These are phyloP conservation scores for Acrocephalus arundinaceus DNA, from an alignment of 2,113 vertebrate species.

Conservation along the genomic window DNA sequence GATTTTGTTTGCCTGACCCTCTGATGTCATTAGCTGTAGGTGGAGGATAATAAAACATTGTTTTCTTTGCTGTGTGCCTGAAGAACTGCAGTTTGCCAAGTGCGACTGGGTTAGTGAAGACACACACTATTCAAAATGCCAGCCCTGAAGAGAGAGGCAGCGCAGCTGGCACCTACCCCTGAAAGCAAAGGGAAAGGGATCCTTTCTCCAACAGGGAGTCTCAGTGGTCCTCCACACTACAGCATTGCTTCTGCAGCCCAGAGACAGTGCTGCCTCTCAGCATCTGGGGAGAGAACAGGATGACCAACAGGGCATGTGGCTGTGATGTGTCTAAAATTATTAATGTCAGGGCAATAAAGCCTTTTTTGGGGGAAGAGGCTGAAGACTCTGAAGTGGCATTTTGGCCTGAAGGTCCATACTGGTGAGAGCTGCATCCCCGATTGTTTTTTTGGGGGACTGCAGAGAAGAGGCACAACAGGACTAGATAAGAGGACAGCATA, in stretches of 20 bases:
- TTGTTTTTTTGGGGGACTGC: background rate
- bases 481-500: background rate
- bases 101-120: background rate
- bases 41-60: constrained; percentile 3
- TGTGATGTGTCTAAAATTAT: background rate
- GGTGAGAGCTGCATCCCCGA: background rate
- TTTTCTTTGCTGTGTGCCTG: background rate
- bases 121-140: background rate
- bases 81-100: constrained; percentile 15
- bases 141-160: background rate
- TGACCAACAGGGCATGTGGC: background rate
- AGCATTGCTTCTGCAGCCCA: background rate
- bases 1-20: background rate
- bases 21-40: constrained; percentile 8
- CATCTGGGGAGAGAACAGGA: background rate
- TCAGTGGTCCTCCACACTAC: background rate
- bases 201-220: background rate
- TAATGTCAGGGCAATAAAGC: background rate
- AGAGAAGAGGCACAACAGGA: background rate
- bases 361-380: background rate
- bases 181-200: background rate
- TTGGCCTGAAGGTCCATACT: background rate
- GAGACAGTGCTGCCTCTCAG: background rate
- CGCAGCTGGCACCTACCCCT: background rate
- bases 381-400: background rate